Evolutionary conservation across 2,888 invertebrate genomes (phyloP).

Genomic region (Asteroscopus sphinx): DNA sequence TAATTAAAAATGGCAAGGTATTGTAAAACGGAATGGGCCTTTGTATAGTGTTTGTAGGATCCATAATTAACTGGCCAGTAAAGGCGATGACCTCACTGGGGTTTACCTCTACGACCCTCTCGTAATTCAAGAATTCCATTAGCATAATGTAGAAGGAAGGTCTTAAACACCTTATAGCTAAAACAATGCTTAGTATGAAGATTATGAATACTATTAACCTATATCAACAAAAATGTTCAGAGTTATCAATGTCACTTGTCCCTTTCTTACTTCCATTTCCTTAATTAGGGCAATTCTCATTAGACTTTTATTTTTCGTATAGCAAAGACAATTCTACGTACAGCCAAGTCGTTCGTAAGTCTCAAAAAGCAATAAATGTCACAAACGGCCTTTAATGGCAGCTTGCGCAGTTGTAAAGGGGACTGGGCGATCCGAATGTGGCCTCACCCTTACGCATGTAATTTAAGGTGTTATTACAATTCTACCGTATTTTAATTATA

Average conservation of each 20-base stretch:
- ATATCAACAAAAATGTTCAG: constrained; percentile 18
- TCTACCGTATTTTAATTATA: constrained; percentile 53
- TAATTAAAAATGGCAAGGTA: constrained; percentile 73
- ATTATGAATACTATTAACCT: constrained; percentile 6
- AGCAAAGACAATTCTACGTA: constrained; percentile 44
- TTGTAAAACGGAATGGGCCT: constrained; percentile 70
- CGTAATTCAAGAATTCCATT: constrained; percentile 77
- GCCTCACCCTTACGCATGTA: constrained; percentile 33
- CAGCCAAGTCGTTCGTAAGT: constrained; percentile 41
- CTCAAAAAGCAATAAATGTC: constrained; percentile 56
- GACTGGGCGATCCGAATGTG: constrained; percentile 34
- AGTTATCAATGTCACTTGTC: constrained; percentile 7
- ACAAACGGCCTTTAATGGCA: constrained; percentile 44
- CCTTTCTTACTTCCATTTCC: constrained; percentile 20
- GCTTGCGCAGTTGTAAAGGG: constrained; percentile 40
- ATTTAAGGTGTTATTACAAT: constrained; percentile 55
- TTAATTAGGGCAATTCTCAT: constrained; percentile 48
- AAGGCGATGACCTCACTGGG: constrained; percentile 67
- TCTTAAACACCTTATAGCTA: constrained; percentile 53
- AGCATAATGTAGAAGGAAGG: constrained; percentile 72
- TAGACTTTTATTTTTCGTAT: constrained; percentile 39
- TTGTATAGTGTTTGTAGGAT: constrained; percentile 68
- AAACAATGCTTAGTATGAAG: constrained; percentile 27
- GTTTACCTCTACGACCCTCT: constrained; percentile 68
- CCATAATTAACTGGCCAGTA: constrained; percentile 72